phyloP scores from a whole-genome alignment of 2,797 vertebrate genomes.

The Arrhamphus sclerolepis region DNA sequence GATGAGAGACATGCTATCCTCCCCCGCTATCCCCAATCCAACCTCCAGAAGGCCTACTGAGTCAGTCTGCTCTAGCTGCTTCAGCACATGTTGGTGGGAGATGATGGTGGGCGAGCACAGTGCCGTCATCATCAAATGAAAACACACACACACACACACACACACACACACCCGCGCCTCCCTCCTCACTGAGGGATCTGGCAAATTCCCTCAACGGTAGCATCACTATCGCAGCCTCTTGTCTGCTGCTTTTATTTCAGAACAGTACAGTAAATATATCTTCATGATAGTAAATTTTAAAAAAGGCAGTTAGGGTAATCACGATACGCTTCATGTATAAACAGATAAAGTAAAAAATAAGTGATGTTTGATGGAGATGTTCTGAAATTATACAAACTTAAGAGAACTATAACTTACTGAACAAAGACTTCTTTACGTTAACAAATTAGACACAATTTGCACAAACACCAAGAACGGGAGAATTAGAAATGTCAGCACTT shows the following conservation, averaged over 20 bases:
- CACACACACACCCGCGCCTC: slow-evolving; percentile 44
- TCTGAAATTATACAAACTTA: no score
- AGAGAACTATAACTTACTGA: no score
- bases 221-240: slow-evolving; percentile 16
- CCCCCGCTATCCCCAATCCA: slow-evolving; percentile 74
- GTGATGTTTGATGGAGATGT: no score
- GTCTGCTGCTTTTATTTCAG: slow-evolving; percentile 35
- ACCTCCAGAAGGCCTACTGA: slow-evolving; percentile 78
- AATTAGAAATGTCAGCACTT: no score
- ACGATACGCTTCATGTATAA: no score
- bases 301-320: no score
- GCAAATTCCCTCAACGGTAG: slow-evolving; percentile 33
- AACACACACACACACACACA: slow-evolving; percentile 34
- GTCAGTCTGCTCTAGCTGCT: slow-evolving; percentile 69
- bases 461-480: no score
- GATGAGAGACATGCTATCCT: slow-evolving; percentile 66
- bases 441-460: no score
- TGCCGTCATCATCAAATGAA: slow-evolving; percentile 64
- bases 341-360: no score
- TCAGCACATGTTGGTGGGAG: slow-evolving; percentile 70
- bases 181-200: slow-evolving; percentile 27
- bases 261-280: slow-evolving; percentile 31
- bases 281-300: no score
- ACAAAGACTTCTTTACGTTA: no score
- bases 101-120: slow-evolving; percentile 73